Percentiles rank a stretch among this genome's conserved stretches.
phyloP scores from a whole-genome alignment of 2,797 vertebrate genomes.

The Scyliorhinus canicula region DNA sequence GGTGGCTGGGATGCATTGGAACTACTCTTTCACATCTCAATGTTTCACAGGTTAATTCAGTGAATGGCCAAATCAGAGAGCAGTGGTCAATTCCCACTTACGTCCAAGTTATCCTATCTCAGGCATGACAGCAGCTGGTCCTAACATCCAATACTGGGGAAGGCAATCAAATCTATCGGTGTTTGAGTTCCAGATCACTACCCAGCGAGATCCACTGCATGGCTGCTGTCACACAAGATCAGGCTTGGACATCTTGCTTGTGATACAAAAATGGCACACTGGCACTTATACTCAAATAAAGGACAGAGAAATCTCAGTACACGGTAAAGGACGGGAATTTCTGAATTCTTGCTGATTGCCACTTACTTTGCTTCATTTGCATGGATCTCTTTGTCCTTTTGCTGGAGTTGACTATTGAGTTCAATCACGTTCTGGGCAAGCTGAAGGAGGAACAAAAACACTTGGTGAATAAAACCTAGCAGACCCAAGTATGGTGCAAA shows the following conservation, averaged over 20 bases:
- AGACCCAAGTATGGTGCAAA: background rate
- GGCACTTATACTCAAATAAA: background rate
- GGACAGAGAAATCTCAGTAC: background rate
- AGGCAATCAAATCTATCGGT: background rate
- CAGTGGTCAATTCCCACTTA: background rate
- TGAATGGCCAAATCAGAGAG: background rate
- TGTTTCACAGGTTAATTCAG: background rate
- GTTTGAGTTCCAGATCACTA: background rate
- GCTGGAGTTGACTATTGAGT: constrained; percentile 88
- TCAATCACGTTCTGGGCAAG: constrained; percentile 90
- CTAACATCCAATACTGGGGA: background rate
- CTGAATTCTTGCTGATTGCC: background rate
- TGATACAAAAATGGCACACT: background rate
- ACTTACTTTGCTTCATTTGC: constrained; percentile 85
- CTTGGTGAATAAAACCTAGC: background rate
- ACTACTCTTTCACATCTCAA: background rate
- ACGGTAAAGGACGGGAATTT: background rate
- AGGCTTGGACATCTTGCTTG: background rate
- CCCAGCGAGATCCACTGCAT: background rate
- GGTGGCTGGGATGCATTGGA: background rate
- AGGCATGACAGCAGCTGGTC: background rate
- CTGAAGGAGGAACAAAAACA: constrained; percentile 52
- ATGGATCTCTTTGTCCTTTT: constrained; percentile 91
- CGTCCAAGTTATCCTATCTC: background rate
- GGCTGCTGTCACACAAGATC: background rate